Evolutionary conservation across 2,797 vertebrate genomes (phyloP).

Genomic region (Alfaro cultratus): DNA sequence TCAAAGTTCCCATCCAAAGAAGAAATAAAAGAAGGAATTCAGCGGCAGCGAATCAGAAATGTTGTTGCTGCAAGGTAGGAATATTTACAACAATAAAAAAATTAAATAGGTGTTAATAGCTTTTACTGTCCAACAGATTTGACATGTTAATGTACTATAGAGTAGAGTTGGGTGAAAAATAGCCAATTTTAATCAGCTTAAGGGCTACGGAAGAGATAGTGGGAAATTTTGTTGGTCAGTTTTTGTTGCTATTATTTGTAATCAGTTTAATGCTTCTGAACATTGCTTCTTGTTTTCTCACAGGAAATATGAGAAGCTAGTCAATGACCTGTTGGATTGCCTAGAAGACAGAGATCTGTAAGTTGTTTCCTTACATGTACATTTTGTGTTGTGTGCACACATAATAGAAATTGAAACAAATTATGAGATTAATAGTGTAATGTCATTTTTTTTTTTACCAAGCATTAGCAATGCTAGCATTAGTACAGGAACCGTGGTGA

Average conservation of each 20-base stretch:
- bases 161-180: neutral
- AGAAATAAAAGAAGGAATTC: constrained; percentile 86
- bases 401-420: neutral
- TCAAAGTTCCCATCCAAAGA: constrained; percentile 75
- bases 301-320: constrained; percentile 94
- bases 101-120: neutral
- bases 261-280: neutral
- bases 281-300: constrained; percentile 19
- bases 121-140: neutral
- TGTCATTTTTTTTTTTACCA: neutral
- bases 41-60: constrained; percentile 87
- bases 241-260: neutral
- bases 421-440: neutral
- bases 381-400: neutral
- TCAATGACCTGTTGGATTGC: constrained; percentile 90
- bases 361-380: constrained; percentile 58
- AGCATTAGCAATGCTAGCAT: neutral
- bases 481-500: neutral
- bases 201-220: neutral
- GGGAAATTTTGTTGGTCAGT: neutral
- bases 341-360: constrained; percentile 94
- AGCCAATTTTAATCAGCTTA: neutral
- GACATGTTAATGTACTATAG: neutral
- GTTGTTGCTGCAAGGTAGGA: constrained; percentile 86
- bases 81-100: neutral